Conservation (phyloP, 2,113 vertebrate genomes). For the Otus sunia region DNA sequence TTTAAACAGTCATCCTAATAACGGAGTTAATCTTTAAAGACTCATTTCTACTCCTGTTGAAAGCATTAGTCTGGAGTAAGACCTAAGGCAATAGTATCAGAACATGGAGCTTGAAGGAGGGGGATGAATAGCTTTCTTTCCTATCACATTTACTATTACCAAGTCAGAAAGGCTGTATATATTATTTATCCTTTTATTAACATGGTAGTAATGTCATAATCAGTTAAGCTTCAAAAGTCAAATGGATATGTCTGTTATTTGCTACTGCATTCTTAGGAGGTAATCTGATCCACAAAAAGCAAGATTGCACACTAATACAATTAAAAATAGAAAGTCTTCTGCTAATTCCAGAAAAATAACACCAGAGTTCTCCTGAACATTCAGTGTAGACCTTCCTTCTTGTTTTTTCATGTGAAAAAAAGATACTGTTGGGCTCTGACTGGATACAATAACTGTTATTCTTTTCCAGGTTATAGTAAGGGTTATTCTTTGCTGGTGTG, state of each 20-base stretch:
- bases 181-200: background rate
- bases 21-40: background rate
- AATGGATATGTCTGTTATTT: background rate
- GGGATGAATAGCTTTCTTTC: background rate
- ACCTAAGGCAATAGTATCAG: background rate
- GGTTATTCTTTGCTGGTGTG: background rate
- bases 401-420: background rate
- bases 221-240: background rate
- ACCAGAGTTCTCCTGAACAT: background rate
- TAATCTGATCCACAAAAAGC: background rate
- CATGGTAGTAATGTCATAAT: background rate
- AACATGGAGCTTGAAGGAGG: background rate
- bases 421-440: background rate
- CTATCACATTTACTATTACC: background rate
- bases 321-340: background rate
- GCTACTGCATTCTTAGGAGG: background rate
- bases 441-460: background rate
- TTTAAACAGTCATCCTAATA: background rate
- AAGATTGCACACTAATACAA: background rate
- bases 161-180: background rate
- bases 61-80: background rate
- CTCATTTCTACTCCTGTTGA: background rate
- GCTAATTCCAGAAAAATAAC: background rate
- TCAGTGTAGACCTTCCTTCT: background rate
- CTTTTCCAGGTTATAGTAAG: background rate